Evolutionary conservation across 1,140 invertebrate species (phyloP).

Genomic region (Halyomorpha halys): DNA sequence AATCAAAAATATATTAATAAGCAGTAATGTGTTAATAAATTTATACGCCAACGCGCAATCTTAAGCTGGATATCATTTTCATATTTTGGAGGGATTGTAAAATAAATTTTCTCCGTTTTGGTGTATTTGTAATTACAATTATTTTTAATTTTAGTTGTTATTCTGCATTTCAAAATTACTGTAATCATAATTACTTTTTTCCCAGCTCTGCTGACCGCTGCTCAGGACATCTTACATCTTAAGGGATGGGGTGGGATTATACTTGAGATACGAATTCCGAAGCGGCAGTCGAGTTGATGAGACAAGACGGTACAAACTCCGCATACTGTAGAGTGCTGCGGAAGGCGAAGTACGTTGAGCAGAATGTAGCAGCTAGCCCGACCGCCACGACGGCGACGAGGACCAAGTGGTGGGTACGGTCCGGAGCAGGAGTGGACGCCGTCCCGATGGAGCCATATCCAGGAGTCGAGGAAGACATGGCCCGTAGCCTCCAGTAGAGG

Average conservation of each 20-base stretch:
- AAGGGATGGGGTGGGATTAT: too few relatives aligned
- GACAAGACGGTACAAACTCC: constrained; percentile 30
- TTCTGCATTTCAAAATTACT: too few relatives aligned
- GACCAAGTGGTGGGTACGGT: constrained; percentile 12
- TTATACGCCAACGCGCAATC: too few relatives aligned
- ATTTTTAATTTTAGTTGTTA: too few relatives aligned
- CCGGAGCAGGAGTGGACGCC: not conserved
- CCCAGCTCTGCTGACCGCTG: too few relatives aligned
- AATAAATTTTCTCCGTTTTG: too few relatives aligned
- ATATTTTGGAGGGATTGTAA: too few relatives aligned
- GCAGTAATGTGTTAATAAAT: too few relatives aligned
- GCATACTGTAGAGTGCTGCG: constrained; percentile 28
- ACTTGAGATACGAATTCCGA: constrained; percentile 24
- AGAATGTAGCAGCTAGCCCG: constrained; percentile 27
- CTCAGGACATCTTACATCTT: not conserved
- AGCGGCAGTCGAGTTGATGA: constrained; percentile 30
- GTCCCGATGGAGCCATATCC: constrained; percentile 1
- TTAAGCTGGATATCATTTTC: too few relatives aligned
- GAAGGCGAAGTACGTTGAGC: constrained; percentile 28
- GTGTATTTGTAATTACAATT: too few relatives aligned
- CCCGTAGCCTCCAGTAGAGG: constrained; percentile 55
- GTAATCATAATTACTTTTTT: too few relatives aligned
- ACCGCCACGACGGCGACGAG: constrained; percentile 15
- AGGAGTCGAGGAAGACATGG: constrained; percentile 12
- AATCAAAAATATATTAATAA: too few relatives aligned